Percentiles rank a stretch among this genome's conserved stretches.
Evolutionary conservation across 2,888 invertebrate genomes (phyloP).

Genomic region (Eilema sororculum): DNA sequence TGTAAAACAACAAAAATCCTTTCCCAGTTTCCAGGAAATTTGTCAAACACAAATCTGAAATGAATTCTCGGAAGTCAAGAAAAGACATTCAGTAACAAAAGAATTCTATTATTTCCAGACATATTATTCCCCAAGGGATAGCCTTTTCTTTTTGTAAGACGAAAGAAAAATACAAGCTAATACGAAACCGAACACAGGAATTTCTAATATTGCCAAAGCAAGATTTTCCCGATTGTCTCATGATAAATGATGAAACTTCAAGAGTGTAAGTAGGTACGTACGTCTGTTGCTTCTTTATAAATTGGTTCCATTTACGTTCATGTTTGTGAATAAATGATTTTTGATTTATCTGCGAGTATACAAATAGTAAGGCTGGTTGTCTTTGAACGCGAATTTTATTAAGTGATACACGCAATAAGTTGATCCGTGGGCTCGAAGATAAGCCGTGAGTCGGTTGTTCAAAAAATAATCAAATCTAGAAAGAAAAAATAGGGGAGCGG

Average conservation of each 20-base stretch:
- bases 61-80: neutral
- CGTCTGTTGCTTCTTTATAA: neutral
- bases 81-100: neutral
- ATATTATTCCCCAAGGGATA: conserved; percentile 1
- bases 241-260: conserved; percentile 30
- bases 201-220: conserved; percentile 25
- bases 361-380: neutral
- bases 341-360: neutral
- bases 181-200: conserved; percentile 17
- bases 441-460: too few species aligned
- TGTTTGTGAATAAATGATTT: neutral
- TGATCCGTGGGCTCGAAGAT: too few species aligned
- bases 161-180: conserved; percentile 6
- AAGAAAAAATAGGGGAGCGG: too few species aligned
- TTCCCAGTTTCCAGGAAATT: neutral
- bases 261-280: neutral
- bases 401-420: too few species aligned
- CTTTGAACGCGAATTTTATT: neutral
- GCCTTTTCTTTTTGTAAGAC: conserved; percentile 13
- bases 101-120: conserved; percentile 8
- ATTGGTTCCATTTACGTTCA: neutral
- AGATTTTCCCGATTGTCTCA: conserved; percentile 23
- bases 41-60: conserved; percentile 10
- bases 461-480: too few species aligned
- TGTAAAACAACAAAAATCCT: neutral